A percentile compares a stretch with the other conserved stretches of the same genome.
phyloP scores from a whole-genome alignment of 2,113 vertebrate genomes.

The Prunella himalayana region DNA sequence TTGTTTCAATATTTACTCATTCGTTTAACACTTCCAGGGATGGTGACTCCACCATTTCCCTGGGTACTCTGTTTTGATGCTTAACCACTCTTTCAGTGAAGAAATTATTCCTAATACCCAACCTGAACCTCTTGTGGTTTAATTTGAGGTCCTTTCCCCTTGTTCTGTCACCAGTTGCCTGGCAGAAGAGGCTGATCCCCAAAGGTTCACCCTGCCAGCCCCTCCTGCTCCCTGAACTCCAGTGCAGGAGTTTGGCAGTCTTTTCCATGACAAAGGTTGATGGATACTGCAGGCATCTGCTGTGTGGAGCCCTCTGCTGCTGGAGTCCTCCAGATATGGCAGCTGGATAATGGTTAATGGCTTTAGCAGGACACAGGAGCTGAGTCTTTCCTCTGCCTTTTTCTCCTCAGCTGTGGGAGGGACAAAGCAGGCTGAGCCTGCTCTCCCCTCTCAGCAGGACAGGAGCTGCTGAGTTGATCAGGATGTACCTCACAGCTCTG shows the following conservation, averaged over 20 bases:
- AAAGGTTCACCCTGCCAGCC: not conserved
- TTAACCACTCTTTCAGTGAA: not conserved
- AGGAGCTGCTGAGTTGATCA: fast-evolving
- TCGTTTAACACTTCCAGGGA: not conserved
- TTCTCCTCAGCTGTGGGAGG: not conserved
- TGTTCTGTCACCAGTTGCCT: not conserved
- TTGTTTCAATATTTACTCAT: not conserved
- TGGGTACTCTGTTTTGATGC: fast-evolving
- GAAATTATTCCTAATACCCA: not conserved
- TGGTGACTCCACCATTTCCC: not conserved
- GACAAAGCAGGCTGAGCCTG: not conserved
- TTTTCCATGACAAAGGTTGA: not conserved
- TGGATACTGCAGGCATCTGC: not conserved
- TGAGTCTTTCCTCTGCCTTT: not conserved
- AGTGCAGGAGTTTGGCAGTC: not conserved
- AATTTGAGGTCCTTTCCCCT: not conserved
- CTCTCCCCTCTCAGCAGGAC: not conserved
- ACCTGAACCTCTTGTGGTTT: not conserved
- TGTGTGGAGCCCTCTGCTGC: not conserved
- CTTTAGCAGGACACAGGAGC: not conserved
- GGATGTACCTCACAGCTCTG: not conserved
- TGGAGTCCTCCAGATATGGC: not conserved
- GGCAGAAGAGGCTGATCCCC: not conserved
- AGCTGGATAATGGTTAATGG: fast-evolving
- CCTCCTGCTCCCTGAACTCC: not conserved